Evolutionary conservation across 2,113 vertebrate species (phyloP), one percentile per base, ranked within the genome.

Genomic region (Hippocampus mohnikei): DNA sequence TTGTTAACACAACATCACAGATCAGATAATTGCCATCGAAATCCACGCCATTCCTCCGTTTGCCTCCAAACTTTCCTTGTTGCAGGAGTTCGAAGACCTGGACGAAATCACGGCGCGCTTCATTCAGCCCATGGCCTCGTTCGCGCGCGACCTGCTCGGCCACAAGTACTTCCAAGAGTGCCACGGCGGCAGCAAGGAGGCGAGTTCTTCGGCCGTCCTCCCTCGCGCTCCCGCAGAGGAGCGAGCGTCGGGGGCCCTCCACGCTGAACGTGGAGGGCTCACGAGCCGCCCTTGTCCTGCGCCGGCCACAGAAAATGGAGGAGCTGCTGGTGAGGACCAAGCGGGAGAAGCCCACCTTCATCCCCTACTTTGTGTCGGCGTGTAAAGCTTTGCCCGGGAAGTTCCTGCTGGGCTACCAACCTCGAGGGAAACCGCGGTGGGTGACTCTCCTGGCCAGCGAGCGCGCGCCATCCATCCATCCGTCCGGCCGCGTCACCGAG

Each of bases 81-180:
- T 16, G 40, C 81, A 98, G 97, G 97, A 99, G 66, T 99, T 98
- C 93, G 97, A 98, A 89, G 97, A 99, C 88, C 89, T 99, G 82
- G 97, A 98, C 89, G 97, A 99, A 91, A 99, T 99, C 75, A 96
- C 96, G 55, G 97, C 97, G 78, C 94, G 97, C 40, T 98, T 95
- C 55, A 95, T 99, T 75, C 97, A 99, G 84, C 97, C 97, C 18
- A 98, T 98, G 97, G 97, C 97, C 2, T 95, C 97, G 20, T 98
- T 98, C 78, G 97, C 97, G 37, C 93, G 97, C 18, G 97, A 99
- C 82, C 90, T 99, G 29, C 92, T 98, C 46, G 89, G 95, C 27
- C 97, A 99, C 85, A 99, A 99, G 63, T 98, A 99, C 86, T 98
- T 98, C 72, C 95, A 98, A 71, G 96, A 98, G 27, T 97, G 95